Evolutionary conservation across 2,797 vertebrate genomes (phyloP), one percentile per base, ranked within the genome.

Genomic region (Chelon auratus): DNA sequence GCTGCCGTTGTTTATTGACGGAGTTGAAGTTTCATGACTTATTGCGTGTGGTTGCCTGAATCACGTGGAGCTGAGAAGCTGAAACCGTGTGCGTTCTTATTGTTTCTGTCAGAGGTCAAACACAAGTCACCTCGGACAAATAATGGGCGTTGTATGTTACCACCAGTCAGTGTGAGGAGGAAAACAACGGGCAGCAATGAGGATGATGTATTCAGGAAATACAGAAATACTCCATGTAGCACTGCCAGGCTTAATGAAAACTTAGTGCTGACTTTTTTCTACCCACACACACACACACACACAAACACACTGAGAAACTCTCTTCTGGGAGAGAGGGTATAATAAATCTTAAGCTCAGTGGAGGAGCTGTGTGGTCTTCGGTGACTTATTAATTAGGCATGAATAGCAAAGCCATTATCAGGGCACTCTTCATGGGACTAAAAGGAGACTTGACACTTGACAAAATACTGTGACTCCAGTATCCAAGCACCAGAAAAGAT

Each of bases 321-420:
- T 73, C 73, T 61, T 48, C 18, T 15, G 57, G 72, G 79, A 68
- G 69, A 63, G 54, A 18, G 53, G 56, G 37, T 81, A 9, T 86
- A 83, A 86, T 87, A 81, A 82, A 88, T 87, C 79, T 74, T 30
- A 20, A 72, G 61, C 73, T 74, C 62, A 17, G 64, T 39, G 72
- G 63, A 76, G 68, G 68, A 77, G 67, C n/a, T 57, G 36, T 62
- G 57, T 75, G 71, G 59, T 81, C 78, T 80, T 83, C 43, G 0
- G 66, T 69, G 81, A 81, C 77, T 86, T 85, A 69, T 72, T 89
- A 85, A 89, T 90, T 86, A 85, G 80, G 66, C 83, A 76, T 56
- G 22, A 82, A 84, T 72, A 76, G 80, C 80, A 70, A 57, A 77
- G 75, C 75, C 59, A 81, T 89, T 87, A 87, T 90, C 77, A 66